Evolutionary conservation across 2,888 invertebrate genomes (phyloP).

Genomic region (Zygaena filipendulae): DNA sequence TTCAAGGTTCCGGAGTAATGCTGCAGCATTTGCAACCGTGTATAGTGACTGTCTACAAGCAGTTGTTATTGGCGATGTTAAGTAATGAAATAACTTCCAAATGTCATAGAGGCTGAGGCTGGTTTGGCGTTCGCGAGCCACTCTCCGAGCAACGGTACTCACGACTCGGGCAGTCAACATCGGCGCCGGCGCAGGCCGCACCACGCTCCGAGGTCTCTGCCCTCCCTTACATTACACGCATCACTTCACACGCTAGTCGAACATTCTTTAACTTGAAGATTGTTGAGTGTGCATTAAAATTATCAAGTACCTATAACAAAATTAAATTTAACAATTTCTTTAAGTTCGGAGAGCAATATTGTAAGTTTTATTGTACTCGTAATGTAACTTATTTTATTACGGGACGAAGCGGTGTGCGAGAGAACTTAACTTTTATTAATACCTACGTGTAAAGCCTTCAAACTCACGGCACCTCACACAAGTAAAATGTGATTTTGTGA

Average conservation of each 20-base stretch:
- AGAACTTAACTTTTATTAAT: slow-evolving; percentile 34
- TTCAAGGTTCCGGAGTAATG: no score
- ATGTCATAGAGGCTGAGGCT: slow-evolving; percentile 48
- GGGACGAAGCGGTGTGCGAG: slow-evolving; percentile 23
- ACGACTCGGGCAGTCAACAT: slow-evolving; percentile 29
- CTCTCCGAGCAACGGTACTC: slow-evolving; percentile 58
- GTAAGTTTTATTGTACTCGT: no score
- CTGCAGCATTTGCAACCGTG: no score
- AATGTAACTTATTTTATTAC: slow-evolving; percentile 28
- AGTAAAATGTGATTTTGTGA: slow-evolving; percentile 19
- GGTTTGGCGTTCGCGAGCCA: slow-evolving; percentile 37
- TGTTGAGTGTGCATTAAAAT: no score
- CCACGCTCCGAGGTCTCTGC: slow-evolving; percentile 51
- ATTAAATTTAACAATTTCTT: no score
- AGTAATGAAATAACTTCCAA: slow-evolving; percentile 52
- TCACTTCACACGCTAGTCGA: slow-evolving; percentile 33
- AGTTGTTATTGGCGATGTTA: no score
- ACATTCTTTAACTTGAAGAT: no score
- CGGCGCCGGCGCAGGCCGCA: slow-evolving; percentile 39
- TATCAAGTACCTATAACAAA: no score
- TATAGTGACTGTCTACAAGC: no score
- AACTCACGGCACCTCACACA: not conserved
- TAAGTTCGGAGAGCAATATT: not conserved
- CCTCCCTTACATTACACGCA: slow-evolving; percentile 37
- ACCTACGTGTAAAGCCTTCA: no score